Evolutionary conservation across 2,113 vertebrate genomes (phyloP), one percentile per base, ranked within the genome.

Genomic region (Vidua chalybeata): DNA sequence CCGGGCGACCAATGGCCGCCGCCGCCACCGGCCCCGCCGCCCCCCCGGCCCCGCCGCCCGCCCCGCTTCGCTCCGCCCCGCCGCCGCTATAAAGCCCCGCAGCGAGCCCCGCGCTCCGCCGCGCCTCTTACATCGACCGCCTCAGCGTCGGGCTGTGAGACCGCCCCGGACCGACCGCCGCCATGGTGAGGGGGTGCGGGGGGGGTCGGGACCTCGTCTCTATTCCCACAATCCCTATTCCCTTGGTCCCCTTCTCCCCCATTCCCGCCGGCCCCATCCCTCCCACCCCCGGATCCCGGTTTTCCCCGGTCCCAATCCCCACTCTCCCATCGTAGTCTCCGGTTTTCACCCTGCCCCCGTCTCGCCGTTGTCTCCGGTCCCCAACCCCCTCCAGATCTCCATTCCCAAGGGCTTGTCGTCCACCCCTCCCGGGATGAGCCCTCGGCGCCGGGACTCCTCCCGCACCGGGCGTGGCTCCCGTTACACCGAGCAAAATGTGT

Each of bases 71-170:
- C 52, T 28, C 52, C 52, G 52, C 52, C 52, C 52, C 52, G 52
- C 54, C 54, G 54, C 54, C 54, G 54, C 54, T 55, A 55, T 55
- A 55, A 55, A 55, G 54, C 30, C 54, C 54, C 30, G 54, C 30
- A 55, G 5, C 54, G 54, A 55, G 11, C 54, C 54, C 54, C 54
- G 30, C 54, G 54, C 54, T 55, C 54, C 30, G 54, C 54, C 54
- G 54, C 54, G 84, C 90, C 67, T 87, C 90, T 92, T 92, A 92
- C 90, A 92, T 92, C 90, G 90, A 92, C 90, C 41, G 84, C 90
- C 46, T 88, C 90, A 92, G 84, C 90, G 90, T 92, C 90, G 90
- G 90, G 79, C 91, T 93, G 91, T 93, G 85, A 93, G 91, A 93
- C 73, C 41, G 58, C 71, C 90, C 90, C 90, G 79, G 79, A 93